Base-by-base conservation (phyloP, 1,140 invertebrate genomes). In the Aphis gossypii region DNA sequence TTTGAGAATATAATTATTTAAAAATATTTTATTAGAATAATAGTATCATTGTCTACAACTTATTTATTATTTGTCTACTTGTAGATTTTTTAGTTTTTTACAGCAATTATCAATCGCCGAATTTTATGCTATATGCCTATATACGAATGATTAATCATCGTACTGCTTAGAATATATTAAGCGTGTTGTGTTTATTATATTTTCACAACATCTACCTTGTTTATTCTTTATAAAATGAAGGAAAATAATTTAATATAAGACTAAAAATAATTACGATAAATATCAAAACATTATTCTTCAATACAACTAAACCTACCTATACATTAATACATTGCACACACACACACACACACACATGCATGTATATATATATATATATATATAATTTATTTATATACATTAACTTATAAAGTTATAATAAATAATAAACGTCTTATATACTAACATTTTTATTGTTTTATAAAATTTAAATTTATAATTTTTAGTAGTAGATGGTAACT, bases 401-500 rank as follows among this genome's bases (percentile, higher is more conserved):
- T 18, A 51, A 21, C 7, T 2, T 83, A 83, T 83, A 9, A 83
- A 38, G 76, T 83, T 23, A 38, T 83, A 18, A n/a, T 20, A 76
- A 76, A 38, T 83, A 83, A 21, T 83, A 38, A 83, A 38, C 35
- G 35, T 83, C 38, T 83, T 38, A 83, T 38, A 35, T 83, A 83
- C 18, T 83, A 83, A 23, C 35, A 83, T 38, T 83, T 76, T 76
- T 76, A n/a, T 76, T 76, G 30, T 68, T 68, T n/a, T n/a, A 76
- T 76, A 76, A 18, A 76, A 76, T n/a, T 76, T 76, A 18, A 76
- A 76, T 76, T n/a, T 76, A 76, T 76, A 76, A 76, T 76, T 76
- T 76, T 76, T n/a, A 35, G 60, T n/a, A 76, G 30, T 76, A n/a
- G 60, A 76, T 76, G 30, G 25, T 60, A 25, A 14, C 60, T 6